These are phyloP conservation scores for Carterocephalus palaemon DNA, from an alignment of 2,888 invertebrate species.

Conservation along the genomic window DNA sequence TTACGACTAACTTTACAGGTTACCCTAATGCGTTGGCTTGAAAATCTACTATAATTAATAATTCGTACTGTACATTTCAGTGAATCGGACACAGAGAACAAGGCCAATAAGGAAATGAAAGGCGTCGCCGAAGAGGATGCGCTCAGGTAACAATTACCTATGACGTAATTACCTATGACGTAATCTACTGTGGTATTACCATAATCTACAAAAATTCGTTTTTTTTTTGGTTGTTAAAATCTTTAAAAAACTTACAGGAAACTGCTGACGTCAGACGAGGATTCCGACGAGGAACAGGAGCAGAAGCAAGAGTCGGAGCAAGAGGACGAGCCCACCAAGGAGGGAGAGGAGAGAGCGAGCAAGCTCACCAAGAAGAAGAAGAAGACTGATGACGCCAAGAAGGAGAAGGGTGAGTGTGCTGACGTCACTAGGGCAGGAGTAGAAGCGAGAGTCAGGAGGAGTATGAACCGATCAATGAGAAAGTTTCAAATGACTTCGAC, in stretches of 20 bases:
- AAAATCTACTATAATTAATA: too few relatives aligned
- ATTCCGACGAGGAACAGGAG: conserved; percentile 90
- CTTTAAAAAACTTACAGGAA: conserved; percentile 70
- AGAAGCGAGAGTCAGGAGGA: too few relatives aligned
- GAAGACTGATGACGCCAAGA: conserved; percentile 78
- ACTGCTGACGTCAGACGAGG: conserved; percentile 91
- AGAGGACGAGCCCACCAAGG: conserved; percentile 85
- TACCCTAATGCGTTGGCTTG: too few relatives aligned
- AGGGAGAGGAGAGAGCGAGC: conserved; percentile 83
- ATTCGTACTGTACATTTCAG: too few relatives aligned
- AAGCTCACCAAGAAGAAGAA: conserved; percentile 80
- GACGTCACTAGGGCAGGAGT: neutral
- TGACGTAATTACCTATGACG: neutral
- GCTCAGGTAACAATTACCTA: conserved; percentile 66
- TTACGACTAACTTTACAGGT: too few relatives aligned
- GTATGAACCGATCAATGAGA: too few relatives aligned
- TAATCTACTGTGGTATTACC: neutral
- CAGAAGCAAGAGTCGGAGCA: conserved; percentile 86
- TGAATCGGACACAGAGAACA: conserved; percentile 85
- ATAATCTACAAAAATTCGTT: neutral
- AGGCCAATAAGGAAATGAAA: conserved; percentile 89
- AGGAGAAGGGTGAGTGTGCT: conserved; percentile 75
- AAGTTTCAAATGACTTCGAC: too few relatives aligned
- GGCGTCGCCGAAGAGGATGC: conserved; percentile 95
- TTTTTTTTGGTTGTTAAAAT: conserved; percentile 2